Percentiles rank a stretch among this genome's conserved stretches.
These are phyloP conservation scores for Parasteatoda lunata DNA, from an alignment of 2,888 invertebrate genomes.

Conservation along the genomic window DNA sequence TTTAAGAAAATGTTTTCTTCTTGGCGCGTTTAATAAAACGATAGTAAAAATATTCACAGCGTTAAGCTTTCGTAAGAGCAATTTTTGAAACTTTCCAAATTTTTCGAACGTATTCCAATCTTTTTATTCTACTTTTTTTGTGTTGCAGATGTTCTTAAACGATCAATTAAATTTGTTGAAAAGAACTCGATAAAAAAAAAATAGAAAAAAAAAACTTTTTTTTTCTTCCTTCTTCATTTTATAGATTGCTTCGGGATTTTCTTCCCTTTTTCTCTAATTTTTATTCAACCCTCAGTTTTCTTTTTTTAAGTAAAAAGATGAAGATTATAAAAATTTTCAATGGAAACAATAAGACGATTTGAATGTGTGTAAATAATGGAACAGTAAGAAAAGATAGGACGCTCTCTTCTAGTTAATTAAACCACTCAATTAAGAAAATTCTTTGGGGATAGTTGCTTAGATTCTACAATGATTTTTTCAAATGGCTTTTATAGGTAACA, in stretches of 20 bases:
- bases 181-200: conserved; percentile 42
- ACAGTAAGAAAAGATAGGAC: conserved; percentile 24
- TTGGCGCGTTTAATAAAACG: conserved; percentile 46
- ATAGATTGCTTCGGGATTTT: conserved; percentile 63
- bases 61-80: conserved; percentile 39
- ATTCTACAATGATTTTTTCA: conserved; percentile 51
- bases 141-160: conserved; percentile 53
- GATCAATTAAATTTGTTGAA: conserved; percentile 62
- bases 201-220: neutral
- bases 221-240: conserved; percentile 36
- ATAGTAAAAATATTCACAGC: conserved; percentile 19
- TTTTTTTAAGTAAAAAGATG: neutral
- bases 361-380: conserved; percentile 51
- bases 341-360: conserved; percentile 63
- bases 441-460: conserved; percentile 38
- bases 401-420: conserved; percentile 56
- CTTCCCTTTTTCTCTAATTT: conserved; percentile 36
- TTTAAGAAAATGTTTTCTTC: conserved; percentile 33
- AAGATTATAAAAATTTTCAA: conserved; percentile 64
- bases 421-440: conserved; percentile 65
- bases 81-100: conserved; percentile 37
- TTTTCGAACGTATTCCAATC: conserved; percentile 17
- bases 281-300: conserved; percentile 15
- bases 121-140: conserved; percentile 1
- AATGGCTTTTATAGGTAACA: conserved; percentile 11